Percentiles rank a stretch among this genome's conserved stretches.
Conservation (phyloP, 1,140 invertebrate species). For the Diploscapter pachys region DNA sequence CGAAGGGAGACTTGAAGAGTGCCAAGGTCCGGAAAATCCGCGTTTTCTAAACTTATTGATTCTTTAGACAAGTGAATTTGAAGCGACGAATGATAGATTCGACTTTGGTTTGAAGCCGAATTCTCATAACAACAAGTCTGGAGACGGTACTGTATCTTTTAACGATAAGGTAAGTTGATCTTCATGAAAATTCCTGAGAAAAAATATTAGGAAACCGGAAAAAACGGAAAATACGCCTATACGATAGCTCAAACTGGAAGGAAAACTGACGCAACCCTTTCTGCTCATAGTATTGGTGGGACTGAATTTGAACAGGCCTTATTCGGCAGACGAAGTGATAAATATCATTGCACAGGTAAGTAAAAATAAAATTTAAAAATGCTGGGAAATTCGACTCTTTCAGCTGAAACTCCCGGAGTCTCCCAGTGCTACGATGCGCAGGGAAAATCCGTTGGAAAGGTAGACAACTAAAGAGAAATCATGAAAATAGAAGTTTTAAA, state of each 20-base stretch:
- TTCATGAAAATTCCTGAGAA: neutral
- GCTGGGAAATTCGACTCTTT: constrained; percentile 21
- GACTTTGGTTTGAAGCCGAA: constrained; percentile 52
- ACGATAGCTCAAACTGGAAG: constrained; percentile 54
- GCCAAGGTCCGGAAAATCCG: constrained; percentile 12
- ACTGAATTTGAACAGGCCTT: constrained; percentile 47
- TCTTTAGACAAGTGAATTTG: constrained; percentile 45
- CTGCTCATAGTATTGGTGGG: constrained; percentile 39
- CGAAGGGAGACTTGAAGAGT: constrained; percentile 47
- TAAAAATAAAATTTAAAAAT: constrained; percentile 12
- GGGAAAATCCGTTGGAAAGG: constrained; percentile 52
- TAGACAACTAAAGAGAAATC: no score
- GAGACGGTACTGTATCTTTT: constrained; percentile 47
- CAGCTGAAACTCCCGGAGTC: constrained; percentile 55
- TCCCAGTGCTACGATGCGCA: constrained; percentile 58
- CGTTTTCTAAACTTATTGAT: neutral
- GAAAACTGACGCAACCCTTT: constrained; percentile 53
- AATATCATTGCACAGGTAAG: constrained; percentile 55
- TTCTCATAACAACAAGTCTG: constrained; percentile 49
- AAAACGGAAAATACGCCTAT: constrained; percentile 52
- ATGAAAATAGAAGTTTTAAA: no score
- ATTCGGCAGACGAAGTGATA: constrained; percentile 55
- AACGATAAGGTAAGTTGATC: constrained; percentile 40
- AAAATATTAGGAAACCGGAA: constrained; percentile 47
- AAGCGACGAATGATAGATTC: constrained; percentile 55